These are phyloP conservation scores for Synergus japonicus DNA, from an alignment of 2,888 invertebrate species.

Conservation along the genomic window DNA sequence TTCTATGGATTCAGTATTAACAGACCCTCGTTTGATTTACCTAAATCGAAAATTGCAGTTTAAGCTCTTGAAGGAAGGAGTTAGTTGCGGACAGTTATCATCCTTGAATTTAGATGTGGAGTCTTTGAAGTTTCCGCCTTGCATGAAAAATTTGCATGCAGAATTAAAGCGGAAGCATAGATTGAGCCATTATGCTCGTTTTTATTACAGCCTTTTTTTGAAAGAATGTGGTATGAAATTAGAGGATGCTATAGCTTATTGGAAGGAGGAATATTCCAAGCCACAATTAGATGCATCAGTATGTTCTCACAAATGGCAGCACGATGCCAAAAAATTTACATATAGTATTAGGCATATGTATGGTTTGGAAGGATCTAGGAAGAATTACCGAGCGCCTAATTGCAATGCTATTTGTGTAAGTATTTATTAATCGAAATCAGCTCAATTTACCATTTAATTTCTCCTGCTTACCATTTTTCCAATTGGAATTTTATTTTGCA, in stretches of 20 bases:
- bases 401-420: slow-evolving; percentile 82
- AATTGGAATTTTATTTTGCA: slow-evolving; percentile 55
- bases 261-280: slow-evolving; percentile 83
- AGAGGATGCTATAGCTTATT: slow-evolving; percentile 82
- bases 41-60: slow-evolving; percentile 62
- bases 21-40: slow-evolving; percentile 66
- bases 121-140: slow-evolving; percentile 80
- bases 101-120: slow-evolving; percentile 76
- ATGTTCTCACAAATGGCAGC: slow-evolving; percentile 83
- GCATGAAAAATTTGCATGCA: slow-evolving; percentile 83
- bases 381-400: slow-evolving; percentile 81
- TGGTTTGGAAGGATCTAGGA: slow-evolving; percentile 84
- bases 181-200: slow-evolving; percentile 82
- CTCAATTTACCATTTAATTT: not conserved
- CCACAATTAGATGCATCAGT: slow-evolving; percentile 75
- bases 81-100: slow-evolving; percentile 60
- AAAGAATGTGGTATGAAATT: slow-evolving; percentile 86
- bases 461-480: slow-evolving; percentile 10
- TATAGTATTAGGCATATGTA: slow-evolving; percentile 86
- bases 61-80: slow-evolving; percentile 52
- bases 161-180: slow-evolving; percentile 81
- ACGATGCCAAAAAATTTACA: slow-evolving; percentile 81
- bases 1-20: slow-evolving; percentile 39
- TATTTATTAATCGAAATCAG: slow-evolving; percentile 43
- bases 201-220: slow-evolving; percentile 84